Evolutionary conservation across 2,888 invertebrate species (phyloP), one percentile per base, ranked within the genome.

Genomic region (Julus scandinavius): DNA sequence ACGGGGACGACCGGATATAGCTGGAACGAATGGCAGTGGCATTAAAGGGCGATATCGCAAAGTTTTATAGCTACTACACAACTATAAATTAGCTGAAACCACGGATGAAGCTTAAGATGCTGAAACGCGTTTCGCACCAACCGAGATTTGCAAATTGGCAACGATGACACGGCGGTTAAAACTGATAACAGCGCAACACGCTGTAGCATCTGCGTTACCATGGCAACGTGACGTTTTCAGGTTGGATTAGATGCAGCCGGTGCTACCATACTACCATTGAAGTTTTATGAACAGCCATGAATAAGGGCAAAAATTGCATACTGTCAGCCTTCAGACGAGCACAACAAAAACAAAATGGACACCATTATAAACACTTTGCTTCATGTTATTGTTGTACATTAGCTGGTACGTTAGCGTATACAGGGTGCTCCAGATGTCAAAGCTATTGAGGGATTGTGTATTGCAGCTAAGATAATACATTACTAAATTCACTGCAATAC

Each of bases 61-160:
- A 58, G n/a, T 58, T 58, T 58, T 58, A 58, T 58, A 13, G 58
- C n/a, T n/a, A 5, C 17, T 7, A 58, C n/a, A 58, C 58, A 58
- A 58, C 58, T 9, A 58, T 58, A 58, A 58, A 58, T 58, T 58
- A 58, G 58, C 58, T n/a, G 58, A 58, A 58, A 58, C 58, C 58
- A 58, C 58, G 17, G 58, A 58, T 58, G 58, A 58, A 58, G 58
- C 58, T 58, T 58, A 58, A 58, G n/a, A 58, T 5, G n/a, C n/a
- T 58, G 58, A 58, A 58, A 58, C 58, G 2, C 2, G 58, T 58
- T 58, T 58, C 58, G 58, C 3, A 6, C 58, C 58, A 58, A 58
- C 58, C 58, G 58, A 58, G 58, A 58, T 58, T 58, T 58, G 58
- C 58, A 58, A 58, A 58, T 58, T 58, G 58, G 58, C 17, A 58